Evolutionary conservation across 1,140 invertebrate genomes (phyloP), one percentile per base, ranked within the genome.

Genomic region (Eupristina koningsbergeri): DNA sequence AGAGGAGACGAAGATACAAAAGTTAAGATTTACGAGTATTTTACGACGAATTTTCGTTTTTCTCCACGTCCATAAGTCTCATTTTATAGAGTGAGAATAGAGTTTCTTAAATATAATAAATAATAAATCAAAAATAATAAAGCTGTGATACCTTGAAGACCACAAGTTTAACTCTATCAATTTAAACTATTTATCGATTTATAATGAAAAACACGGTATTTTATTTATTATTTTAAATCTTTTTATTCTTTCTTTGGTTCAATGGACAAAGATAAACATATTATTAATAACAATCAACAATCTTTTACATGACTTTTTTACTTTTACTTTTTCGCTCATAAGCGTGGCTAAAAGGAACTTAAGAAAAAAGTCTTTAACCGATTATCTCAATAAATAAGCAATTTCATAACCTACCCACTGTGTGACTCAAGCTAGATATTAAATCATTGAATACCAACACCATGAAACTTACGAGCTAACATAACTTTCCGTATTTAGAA

Each of bases 11-110:
- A 22, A 19, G 73, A 26, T 45, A 26, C 22, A 50, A 15, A 8
- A 29, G 15, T 9, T 15, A 17, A 64, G 81, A 83, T 83, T 83
- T 83, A 83, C 45, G 81, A 83, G 61, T 26, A 26, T 83, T 77
- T 83, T 77, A 76, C 74, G 58, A 67, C 22, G 41, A 41, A 31
- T 69, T 80, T 69, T 80, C 45, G 41, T 69, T 69, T 80, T 78
- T 78, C 61, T 78, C 3, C 7, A 71, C 19, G 76, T 19, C 53
- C 29, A 31, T 41, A 64, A 47, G 76, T 50, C 63, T 50, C 36
- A 36, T 45, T 80, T 80, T 71, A 80, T 71, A 58, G 67, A 73
- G 79, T 80, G 80, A 63, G 74, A 53, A 77, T 82, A 64, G 41
- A 39, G 19, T 29, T 29, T 67, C n/a, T n/a, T n/a, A n/a, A n/a